Percentiles rank a stretch among this genome's conserved stretches.
Evolutionary conservation across 2,888 invertebrate species (phyloP).

Genomic region (Eupithecia dodoneata): DNA sequence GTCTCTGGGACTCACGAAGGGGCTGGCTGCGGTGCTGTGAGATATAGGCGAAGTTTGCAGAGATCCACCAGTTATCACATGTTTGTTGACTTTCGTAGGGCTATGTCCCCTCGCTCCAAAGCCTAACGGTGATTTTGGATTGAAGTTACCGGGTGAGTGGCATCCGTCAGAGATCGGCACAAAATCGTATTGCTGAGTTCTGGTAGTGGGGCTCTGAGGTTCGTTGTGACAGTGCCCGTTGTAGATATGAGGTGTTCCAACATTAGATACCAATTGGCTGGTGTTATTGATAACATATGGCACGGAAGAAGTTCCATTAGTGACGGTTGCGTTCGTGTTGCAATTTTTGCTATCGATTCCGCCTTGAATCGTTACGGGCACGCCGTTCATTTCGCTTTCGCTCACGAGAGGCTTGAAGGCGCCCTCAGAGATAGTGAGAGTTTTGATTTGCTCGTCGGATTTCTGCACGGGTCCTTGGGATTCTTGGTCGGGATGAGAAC

Average conservation of each 20-base stretch:
- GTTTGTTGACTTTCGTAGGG: conserved; percentile 69
- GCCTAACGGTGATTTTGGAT: conserved; percentile 74
- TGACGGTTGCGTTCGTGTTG: conserved; percentile 57
- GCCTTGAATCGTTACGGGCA: conserved; percentile 51
- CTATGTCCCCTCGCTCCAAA: conserved; percentile 71
- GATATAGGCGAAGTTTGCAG: conserved; percentile 78
- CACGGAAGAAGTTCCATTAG: conserved; percentile 61
- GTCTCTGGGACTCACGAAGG: conserved; percentile 92
- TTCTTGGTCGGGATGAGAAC: conserved; percentile 60
- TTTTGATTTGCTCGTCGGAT: conserved; percentile 59
- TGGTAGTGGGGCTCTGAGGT: conserved; percentile 90
- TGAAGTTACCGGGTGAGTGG: conserved; percentile 84
- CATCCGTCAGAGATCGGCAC: conserved; percentile 94
- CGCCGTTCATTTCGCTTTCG: conserved; percentile 57
- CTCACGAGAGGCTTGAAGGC: conserved; percentile 67
- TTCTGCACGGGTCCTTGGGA: conserved; percentile 53
- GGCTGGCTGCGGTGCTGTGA: conserved; percentile 89
- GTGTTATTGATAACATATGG: conserved; percentile 55
- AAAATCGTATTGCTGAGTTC: conserved; percentile 92
- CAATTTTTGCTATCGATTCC: conserved; percentile 57
- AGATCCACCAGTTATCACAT: conserved; percentile 71
- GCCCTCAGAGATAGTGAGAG: conserved; percentile 61
- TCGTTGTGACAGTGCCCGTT: conserved; percentile 79
- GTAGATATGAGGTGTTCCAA: conserved; percentile 61
- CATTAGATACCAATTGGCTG: conserved; percentile 54